A percentile compares a stretch with the other conserved stretches of the same genome.
Conservation (phyloP, 2,797 vertebrate genomes). For the Knipowitschia caucasica region DNA sequence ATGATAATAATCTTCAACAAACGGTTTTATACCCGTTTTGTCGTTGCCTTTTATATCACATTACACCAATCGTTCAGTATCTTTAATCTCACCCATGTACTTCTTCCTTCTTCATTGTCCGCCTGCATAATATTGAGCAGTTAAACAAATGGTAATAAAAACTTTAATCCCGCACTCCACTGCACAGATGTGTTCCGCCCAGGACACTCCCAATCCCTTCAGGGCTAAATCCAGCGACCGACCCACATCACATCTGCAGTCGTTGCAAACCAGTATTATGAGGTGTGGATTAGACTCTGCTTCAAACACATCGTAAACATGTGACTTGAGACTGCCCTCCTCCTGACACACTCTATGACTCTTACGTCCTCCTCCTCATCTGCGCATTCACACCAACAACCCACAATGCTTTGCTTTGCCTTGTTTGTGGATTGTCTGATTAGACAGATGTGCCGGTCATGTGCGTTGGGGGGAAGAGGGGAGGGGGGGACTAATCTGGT, state of each 20-base stretch:
- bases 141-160: slow-evolving; percentile 32
- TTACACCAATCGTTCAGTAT: background rate
- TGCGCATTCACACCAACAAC: slow-evolving; percentile 50
- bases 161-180: slow-evolving; percentile 22
- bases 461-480: slow-evolving; percentile 41
- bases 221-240: slow-evolving; percentile 26
- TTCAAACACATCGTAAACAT: slow-evolving; percentile 18
- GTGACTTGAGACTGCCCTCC: slow-evolving; percentile 31
- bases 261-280: background rate
- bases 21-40: background rate
- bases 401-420: slow-evolving; percentile 64
- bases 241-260: background rate
- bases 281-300: slow-evolving; percentile 32
- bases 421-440: slow-evolving; percentile 69
- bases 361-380: slow-evolving; percentile 29
- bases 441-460: slow-evolving; percentile 67
- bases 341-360: slow-evolving; percentile 12
- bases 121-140: background rate
- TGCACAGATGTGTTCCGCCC: slow-evolving; percentile 27
- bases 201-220: slow-evolving; percentile 31
- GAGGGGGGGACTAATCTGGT: slow-evolving; percentile 55
- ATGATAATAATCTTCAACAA: no score
- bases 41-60: background rate
- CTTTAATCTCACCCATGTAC: background rate
- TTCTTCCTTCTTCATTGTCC: slow-evolving; percentile 7